Percentiles rank a stretch among this genome's conserved stretches.
Conservation (phyloP, 2,888 invertebrate genomes). For the Galeopsomyia nigrocyanea region DNA sequence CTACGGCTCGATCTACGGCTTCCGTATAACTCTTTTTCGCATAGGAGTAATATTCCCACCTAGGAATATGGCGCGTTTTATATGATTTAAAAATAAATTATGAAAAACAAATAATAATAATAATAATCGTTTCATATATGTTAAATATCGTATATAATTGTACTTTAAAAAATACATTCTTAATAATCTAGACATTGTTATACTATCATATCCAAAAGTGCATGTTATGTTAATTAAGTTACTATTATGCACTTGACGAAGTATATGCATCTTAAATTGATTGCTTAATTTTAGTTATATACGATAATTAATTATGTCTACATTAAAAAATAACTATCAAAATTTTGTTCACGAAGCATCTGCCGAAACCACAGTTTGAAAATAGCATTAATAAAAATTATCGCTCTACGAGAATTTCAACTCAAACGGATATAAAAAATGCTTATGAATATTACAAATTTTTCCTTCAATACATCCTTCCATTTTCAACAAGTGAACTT, state of each 20-base stretch:
- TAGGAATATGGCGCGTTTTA: too few relatives aligned
- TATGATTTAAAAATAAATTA: too few relatives aligned
- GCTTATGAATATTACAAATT: slow-evolving; percentile 30
- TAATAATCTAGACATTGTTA: not conserved
- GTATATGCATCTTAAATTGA: slow-evolving; percentile 30
- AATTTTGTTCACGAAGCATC: not conserved
- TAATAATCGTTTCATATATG: too few relatives aligned
- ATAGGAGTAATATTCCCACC: too few relatives aligned
- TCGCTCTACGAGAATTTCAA: slow-evolving; percentile 32
- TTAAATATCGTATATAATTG: too few relatives aligned
- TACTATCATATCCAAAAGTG: not conserved
- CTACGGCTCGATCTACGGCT: too few relatives aligned
- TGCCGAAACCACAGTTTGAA: slow-evolving; percentile 40
- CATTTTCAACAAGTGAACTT: not conserved
- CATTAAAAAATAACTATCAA: too few relatives aligned
- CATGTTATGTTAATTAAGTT: slow-evolving; percentile 12
- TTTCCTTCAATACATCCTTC: slow-evolving; percentile 26
- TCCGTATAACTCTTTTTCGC: too few relatives aligned
- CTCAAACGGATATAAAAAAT: slow-evolving; percentile 43
- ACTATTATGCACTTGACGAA: slow-evolving; percentile 22
- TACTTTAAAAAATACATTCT: slow-evolving; percentile 17
- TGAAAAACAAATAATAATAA: too few relatives aligned
- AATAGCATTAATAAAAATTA: slow-evolving; percentile 33
- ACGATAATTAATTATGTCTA: too few relatives aligned
- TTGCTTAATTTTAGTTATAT: slow-evolving; percentile 18